A percentile compares a stretch with the other conserved stretches of the same genome.
Evolutionary conservation across 2,113 vertebrate genomes (phyloP).

Genomic region (Trogon melanurus): DNA sequence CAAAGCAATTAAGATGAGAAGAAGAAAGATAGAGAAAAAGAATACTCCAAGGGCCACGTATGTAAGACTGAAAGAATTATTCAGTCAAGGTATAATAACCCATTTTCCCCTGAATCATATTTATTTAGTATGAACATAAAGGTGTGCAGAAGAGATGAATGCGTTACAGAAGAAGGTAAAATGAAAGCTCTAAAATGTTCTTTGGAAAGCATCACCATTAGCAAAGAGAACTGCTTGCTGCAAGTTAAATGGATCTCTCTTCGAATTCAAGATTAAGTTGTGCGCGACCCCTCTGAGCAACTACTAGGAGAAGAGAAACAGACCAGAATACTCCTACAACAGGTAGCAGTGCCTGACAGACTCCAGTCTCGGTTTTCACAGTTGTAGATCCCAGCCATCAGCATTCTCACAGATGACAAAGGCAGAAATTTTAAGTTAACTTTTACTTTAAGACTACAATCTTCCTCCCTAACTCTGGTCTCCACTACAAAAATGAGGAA

Average conservation of each 20-base stretch:
- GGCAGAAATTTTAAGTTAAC: background rate
- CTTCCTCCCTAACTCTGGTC: background rate
- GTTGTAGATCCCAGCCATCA: background rate
- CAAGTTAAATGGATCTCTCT: background rate
- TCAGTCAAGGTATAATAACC: constrained; percentile 5
- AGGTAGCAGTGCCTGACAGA: background rate
- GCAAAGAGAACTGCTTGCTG: background rate
- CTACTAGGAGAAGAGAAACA: background rate
- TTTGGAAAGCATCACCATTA: background rate
- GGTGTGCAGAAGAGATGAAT: background rate
- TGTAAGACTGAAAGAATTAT: background rate
- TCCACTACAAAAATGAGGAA: background rate
- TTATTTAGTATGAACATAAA: constrained; percentile 29
- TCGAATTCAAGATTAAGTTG: background rate
- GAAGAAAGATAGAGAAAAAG: background rate
- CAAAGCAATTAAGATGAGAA: constrained; percentile 47
- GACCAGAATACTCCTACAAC: background rate
- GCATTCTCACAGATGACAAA: background rate
- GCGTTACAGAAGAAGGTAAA: background rate
- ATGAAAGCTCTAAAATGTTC: background rate
- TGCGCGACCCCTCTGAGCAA: background rate
- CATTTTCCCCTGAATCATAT: constrained; percentile 14
- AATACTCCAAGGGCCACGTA: constrained; percentile 8
- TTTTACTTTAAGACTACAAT: background rate
- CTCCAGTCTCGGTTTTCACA: background rate